These are phyloP conservation scores for Schrankia costaestrigalis DNA, from an alignment of 2,888 invertebrate genomes.

Conservation along the genomic window DNA sequence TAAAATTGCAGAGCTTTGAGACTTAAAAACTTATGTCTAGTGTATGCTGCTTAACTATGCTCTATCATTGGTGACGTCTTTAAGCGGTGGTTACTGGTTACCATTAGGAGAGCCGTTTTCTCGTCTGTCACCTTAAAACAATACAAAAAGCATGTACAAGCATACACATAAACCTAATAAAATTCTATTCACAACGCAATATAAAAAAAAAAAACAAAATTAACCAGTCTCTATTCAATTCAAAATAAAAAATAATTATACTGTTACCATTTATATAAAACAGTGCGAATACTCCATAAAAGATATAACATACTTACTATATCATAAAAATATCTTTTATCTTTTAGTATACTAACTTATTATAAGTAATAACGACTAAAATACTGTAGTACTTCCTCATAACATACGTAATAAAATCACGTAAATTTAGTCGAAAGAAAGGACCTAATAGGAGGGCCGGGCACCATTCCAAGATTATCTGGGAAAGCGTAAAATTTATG, in stretches of 20 bases:
- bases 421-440: slow-evolving; percentile 52
- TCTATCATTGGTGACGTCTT: too few relatives aligned
- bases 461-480: slow-evolving; percentile 65
- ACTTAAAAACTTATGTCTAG: too few relatives aligned
- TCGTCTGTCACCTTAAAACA: too few relatives aligned
- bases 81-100: too few relatives aligned
- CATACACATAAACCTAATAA: too few relatives aligned
- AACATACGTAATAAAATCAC: slow-evolving; percentile 52
- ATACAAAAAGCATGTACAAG: too few relatives aligned
- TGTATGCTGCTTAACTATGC: too few relatives aligned
- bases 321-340: slow-evolving; percentile 12
- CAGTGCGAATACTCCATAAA: slow-evolving; percentile 1
- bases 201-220: too few relatives aligned
- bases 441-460: slow-evolving; percentile 58
- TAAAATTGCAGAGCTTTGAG: too few relatives aligned
- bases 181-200: too few relatives aligned
- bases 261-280: slow-evolving; percentile 1
- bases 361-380: slow-evolving; percentile 32
- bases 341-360: slow-evolving; percentile 18
- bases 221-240: neutral
- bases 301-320: slow-evolving; percentile 5
- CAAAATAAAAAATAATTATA: neutral
- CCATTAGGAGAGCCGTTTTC: too few relatives aligned
- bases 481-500: slow-evolving; percentile 69
- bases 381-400: slow-evolving; percentile 39